Base-by-base conservation (phyloP, 2,888 invertebrate species). In the Trachelus stipa region DNA sequence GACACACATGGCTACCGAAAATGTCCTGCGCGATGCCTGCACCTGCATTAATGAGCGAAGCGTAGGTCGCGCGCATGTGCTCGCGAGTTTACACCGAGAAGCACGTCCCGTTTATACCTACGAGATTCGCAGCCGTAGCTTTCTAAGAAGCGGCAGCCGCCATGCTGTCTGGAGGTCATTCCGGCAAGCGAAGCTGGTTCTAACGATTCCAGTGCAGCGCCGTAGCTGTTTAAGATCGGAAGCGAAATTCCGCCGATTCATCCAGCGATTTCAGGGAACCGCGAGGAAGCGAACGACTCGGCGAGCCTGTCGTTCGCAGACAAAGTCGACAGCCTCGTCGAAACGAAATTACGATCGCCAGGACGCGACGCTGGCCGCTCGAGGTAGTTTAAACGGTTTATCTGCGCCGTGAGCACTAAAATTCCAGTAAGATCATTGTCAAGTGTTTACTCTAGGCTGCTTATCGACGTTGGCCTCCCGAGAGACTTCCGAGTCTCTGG, bases 21-120 rank as follows among this genome's bases (percentile, higher is more conserved):
- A 82, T 76, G 77, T 77, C 78, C 75, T 78, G 78, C 77, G 81
- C 77, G 74, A 77, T 77, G 76, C 86, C 80, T 86, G 86, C 86
- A 87, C 87, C 84, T 87, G 87, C 87, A 87, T 86, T 87, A 86
- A 87, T 86, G 83, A 87, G 83, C 79, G 69, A 40, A 40, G 6
- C 40, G 15, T 40, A 40, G 40, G 40, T 40, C 40, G 40, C 71
- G 40, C 71, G 33, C 71, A 30, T 34, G 73, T 33, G 68, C 75
- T 73, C 40, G 71, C 34, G 34, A 78, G 82, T 82, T 82, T 82
- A 82, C 82, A 77, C 76, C 78, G 56, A 40, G 71, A 73, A 73
- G 79, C 82, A 82, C 82, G 82, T 82, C 33, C 33, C n/a, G 69
- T 30, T 69, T 30, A 40, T 40, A 40, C 40, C 40, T 40, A 69